These are phyloP conservation scores for Donacobius atricapilla DNA, from an alignment of 2,113 vertebrate species.

Conservation along the genomic window DNA sequence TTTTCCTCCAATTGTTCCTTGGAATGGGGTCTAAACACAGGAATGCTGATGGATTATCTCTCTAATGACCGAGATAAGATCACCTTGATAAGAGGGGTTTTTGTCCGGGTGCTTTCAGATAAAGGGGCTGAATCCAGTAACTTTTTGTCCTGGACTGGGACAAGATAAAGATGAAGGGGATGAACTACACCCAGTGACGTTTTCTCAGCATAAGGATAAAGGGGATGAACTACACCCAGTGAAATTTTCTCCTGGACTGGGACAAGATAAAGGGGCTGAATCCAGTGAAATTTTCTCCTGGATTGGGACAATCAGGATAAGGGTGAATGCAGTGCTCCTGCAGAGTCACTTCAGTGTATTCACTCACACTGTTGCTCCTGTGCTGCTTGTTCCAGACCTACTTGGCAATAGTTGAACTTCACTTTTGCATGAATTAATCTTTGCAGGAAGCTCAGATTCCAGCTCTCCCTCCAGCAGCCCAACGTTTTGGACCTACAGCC, in stretches of 20 bases:
- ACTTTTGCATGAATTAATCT: not conserved
- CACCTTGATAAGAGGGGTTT: not conserved
- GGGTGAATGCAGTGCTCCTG: not conserved
- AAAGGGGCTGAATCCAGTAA: not conserved
- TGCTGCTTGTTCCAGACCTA: not conserved
- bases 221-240: not conserved
- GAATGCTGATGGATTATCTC: not conserved
- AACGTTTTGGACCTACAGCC: constrained; percentile 93
- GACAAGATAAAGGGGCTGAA: not conserved
- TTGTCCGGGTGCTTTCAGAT: not conserved
- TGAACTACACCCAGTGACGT: not conserved
- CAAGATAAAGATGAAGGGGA: not conserved
- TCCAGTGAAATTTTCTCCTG: not conserved
- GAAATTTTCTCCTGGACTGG: not conserved
- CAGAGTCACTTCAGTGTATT: not conserved
- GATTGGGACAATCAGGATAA: not conserved
- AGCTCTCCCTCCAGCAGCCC: constrained; percentile 87
- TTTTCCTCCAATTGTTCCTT: not conserved
- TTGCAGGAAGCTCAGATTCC: constrained; percentile 87
- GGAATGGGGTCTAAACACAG: rapidly evolving
- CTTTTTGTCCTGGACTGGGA: not conserved
- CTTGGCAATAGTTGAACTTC: rapidly evolving
- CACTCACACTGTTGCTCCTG: rapidly evolving
- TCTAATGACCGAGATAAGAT: not conserved
- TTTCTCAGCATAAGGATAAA: not conserved